phyloP scores from a whole-genome alignment of 2,888 invertebrate genomes.

The Criorhina ranunculi region DNA sequence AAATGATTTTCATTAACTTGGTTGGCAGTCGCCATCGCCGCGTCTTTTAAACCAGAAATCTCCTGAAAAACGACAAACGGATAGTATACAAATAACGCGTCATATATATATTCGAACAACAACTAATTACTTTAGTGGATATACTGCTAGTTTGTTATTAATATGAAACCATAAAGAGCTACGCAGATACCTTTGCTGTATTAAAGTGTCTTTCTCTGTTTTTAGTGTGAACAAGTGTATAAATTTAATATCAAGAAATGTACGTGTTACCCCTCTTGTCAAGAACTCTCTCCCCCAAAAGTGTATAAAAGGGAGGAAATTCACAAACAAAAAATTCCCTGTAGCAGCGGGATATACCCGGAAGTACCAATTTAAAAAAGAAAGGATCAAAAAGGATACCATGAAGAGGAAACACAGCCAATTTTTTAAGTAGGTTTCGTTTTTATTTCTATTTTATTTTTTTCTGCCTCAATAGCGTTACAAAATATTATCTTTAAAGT shows the following conservation, averaged over 20 bases:
- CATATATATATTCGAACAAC: not conserved
- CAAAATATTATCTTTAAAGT: not conserved
- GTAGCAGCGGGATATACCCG: not conserved
- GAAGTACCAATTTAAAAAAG: slow-evolving; percentile 1
- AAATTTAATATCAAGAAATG: slow-evolving; percentile 6
- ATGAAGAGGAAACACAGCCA: slow-evolving; percentile 35
- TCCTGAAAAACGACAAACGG: not conserved
- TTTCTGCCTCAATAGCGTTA: not conserved
- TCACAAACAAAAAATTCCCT: not conserved
- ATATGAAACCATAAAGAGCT: too few relatives aligned
- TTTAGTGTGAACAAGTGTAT: slow-evolving; percentile 21
- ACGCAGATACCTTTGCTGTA: not conserved
- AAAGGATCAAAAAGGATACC: slow-evolving; percentile 37
- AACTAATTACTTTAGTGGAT: not conserved
- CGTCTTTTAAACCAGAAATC: slow-evolving; percentile 24
- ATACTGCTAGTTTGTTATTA: not conserved
- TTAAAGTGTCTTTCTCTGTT: not conserved
- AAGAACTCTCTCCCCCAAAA: slow-evolving; percentile 1
- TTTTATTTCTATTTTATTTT: not conserved
- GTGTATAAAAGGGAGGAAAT: not conserved
- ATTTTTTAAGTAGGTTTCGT: slow-evolving; percentile 32
- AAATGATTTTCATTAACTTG: slow-evolving; percentile 20
- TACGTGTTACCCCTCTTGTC: not conserved
- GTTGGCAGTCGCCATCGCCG: slow-evolving; percentile 21
- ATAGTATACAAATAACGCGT: not conserved